Percentiles rank a stretch among this genome's conserved stretches.
These are phyloP conservation scores for Drosophila kikkawai DNA, from an alignment of 1,140 invertebrate genomes.

Conservation along the genomic window DNA sequence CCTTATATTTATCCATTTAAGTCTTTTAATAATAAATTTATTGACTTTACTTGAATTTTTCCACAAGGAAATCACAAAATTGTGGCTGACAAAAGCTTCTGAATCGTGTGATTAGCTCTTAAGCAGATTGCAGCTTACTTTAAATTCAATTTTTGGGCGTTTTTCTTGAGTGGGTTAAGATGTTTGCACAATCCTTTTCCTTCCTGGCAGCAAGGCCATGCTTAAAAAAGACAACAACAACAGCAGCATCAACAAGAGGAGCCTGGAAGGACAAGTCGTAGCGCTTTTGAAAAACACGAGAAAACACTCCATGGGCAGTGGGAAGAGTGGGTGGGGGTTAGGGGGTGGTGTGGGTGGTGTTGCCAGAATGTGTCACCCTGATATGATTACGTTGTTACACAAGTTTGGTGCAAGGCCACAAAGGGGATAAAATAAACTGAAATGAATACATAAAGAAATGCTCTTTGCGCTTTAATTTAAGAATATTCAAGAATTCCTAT, in stretches of 20 bases:
- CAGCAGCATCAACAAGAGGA: slow-evolving; percentile 5
- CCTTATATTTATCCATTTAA: neutral
- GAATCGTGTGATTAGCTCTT: slow-evolving; percentile 26
- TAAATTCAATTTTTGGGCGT: slow-evolving; percentile 28
- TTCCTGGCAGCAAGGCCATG: slow-evolving; percentile 24
- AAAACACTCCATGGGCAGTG: slow-evolving; percentile 39
- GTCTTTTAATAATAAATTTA: neutral
- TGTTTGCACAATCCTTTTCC: slow-evolving; percentile 31
- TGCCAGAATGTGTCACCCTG: slow-evolving; percentile 63
- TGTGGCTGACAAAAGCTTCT: neutral
- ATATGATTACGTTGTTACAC: slow-evolving; percentile 69
- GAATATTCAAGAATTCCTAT: neutral
- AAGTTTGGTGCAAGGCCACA: slow-evolving; percentile 41
- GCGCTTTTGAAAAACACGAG: slow-evolving; percentile 36
- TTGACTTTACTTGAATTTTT: neutral
- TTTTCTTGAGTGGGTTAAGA: slow-evolving; percentile 18
- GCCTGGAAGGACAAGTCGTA: slow-evolving; percentile 31
- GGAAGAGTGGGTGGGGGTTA: neutral
- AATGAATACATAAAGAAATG: neutral
- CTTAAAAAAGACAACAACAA: slow-evolving; percentile 25
- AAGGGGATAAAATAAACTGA: slow-evolving; percentile 1
- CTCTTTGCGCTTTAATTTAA: neutral
- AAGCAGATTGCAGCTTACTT: slow-evolving; percentile 23
- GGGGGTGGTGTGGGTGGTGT: neutral
- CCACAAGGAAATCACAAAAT: neutral